Percentiles rank a stretch among this genome's conserved stretches.
phyloP scores from a whole-genome alignment of 2,113 vertebrate genomes.

The Apteryx mantelli region DNA sequence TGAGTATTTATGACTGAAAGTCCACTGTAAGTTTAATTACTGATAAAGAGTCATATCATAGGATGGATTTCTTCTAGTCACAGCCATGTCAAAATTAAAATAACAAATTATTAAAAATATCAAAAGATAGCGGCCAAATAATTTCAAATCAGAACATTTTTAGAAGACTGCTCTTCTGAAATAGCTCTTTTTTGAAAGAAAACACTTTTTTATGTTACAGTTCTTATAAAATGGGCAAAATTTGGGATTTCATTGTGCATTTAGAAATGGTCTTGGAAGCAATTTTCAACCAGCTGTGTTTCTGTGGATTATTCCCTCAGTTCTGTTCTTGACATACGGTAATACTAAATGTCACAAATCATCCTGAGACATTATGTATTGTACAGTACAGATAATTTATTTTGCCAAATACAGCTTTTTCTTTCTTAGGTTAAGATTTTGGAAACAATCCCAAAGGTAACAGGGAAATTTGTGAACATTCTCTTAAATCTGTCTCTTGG shows the following conservation, averaged over 20 bases:
- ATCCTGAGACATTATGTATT: background rate
- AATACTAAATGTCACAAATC: slow-evolving; percentile 23
- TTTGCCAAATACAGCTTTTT: slow-evolving; percentile 17
- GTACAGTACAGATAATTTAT: background rate
- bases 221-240: background rate
- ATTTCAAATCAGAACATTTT: background rate
- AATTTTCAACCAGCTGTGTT: slow-evolving; percentile 25
- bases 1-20: background rate
- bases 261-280: background rate
- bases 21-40: background rate
- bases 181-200: background rate
- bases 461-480: background rate
- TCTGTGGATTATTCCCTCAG: background rate
- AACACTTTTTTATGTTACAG: background rate
- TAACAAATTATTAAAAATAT: background rate
- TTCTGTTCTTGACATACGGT: background rate
- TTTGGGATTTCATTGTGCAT: background rate
- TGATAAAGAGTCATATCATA: background rate
- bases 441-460: slow-evolving; percentile 34
- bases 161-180: background rate
- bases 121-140: background rate
- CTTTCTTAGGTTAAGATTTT: slow-evolving; percentile 4
- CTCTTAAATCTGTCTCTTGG: background rate
- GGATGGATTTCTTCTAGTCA: background rate
- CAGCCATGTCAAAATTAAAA: background rate